These are phyloP conservation scores for Heteromormyrus szaboi DNA, from an alignment of 2,797 vertebrate genomes.

Conservation along the genomic window DNA sequence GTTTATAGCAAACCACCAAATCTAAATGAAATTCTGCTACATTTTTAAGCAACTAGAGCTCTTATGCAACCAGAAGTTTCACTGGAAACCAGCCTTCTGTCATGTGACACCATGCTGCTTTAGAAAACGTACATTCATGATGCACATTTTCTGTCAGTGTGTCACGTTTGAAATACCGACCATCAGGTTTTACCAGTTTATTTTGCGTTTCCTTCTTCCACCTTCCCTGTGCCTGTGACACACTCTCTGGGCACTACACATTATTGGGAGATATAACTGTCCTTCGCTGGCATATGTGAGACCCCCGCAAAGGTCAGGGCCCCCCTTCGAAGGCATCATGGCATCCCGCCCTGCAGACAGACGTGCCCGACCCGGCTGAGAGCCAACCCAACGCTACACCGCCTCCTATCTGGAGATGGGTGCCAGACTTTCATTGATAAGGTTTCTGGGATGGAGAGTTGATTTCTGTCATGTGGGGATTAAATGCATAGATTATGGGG, in stretches of 20 bases:
- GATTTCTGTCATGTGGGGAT: background rate
- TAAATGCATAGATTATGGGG: background rate
- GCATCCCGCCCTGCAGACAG: background rate
- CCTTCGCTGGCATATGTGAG: background rate
- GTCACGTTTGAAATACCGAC: background rate
- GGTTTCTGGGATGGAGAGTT: background rate
- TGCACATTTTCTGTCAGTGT: background rate
- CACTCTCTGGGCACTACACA: background rate
- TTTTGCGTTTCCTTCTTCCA: background rate
- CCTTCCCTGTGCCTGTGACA: background rate
- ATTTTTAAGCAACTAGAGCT: background rate
- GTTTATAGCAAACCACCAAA: background rate
- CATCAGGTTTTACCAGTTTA: background rate
- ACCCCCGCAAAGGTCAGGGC: background rate
- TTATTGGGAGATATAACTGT: background rate
- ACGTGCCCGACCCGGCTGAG: background rate
- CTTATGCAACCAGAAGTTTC: background rate
- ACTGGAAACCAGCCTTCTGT: background rate
- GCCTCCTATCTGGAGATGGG: background rate
- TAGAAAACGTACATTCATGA: background rate
- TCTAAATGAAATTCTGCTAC: background rate
- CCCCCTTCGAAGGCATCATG: background rate
- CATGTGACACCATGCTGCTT: background rate
- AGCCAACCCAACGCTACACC: background rate
- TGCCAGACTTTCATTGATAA: background rate